Evolutionary conservation across 2,113 vertebrate species (phyloP).

Genomic region (Phylloscopus whistleri): DNA sequence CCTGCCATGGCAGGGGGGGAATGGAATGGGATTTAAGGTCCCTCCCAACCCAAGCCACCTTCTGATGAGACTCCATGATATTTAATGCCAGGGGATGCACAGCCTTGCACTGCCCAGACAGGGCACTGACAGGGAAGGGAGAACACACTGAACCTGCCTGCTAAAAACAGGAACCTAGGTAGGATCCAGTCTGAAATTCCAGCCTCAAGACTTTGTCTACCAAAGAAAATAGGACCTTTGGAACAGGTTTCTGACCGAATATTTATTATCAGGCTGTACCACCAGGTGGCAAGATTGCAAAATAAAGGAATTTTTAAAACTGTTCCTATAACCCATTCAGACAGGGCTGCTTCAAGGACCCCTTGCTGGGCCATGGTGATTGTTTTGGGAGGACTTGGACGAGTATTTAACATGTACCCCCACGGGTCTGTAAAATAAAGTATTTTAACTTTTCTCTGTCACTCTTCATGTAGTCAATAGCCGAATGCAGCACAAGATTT

Average conservation of each 20-base stretch:
- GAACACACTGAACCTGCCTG: background rate
- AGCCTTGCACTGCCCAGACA: background rate
- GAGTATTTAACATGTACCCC: background rate
- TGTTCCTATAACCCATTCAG: background rate
- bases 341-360: background rate
- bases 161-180: background rate
- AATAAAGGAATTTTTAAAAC: background rate
- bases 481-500: background rate
- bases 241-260: background rate
- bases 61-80: accelerated
- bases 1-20: background rate
- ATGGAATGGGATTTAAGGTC: background rate
- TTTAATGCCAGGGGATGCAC: background rate
- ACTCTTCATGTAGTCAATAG: background rate
- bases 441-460: background rate
- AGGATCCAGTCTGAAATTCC: background rate
- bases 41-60: background rate
- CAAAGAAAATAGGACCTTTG: background rate
- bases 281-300: slow-evolving; percentile 66
- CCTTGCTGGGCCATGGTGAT: accelerated
- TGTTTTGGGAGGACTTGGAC: background rate
- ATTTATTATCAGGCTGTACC: slow-evolving; percentile 28
- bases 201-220: background rate
- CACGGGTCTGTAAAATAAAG: background rate
- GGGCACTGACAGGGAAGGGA: background rate